Evolutionary conservation across 2,797 vertebrate species (phyloP).

Genomic region (Sitta carolinensis): DNA sequence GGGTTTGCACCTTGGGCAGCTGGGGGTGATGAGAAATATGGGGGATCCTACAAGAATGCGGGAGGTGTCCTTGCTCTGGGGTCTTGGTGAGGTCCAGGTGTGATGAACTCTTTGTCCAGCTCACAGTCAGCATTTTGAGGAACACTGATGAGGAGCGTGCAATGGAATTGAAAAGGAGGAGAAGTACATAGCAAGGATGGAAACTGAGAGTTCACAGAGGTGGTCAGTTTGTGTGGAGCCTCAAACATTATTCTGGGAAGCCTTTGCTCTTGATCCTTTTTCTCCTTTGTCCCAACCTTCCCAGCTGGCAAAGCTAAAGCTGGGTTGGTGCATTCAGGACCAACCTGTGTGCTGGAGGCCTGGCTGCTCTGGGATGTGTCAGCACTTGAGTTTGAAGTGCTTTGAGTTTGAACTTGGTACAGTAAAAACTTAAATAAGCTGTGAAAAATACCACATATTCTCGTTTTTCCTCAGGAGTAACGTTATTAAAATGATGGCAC

Average conservation of each 20-base stretch:
- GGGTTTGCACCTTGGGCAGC: not conserved
- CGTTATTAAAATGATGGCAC: not conserved
- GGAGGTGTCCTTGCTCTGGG: not conserved
- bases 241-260: not conserved
- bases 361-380: not conserved
- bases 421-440: not conserved
- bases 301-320: not conserved
- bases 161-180: not conserved
- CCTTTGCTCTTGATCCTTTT: not conserved
- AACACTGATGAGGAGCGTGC: not conserved
- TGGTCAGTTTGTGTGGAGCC: too few relatives aligned
- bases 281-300: not conserved
- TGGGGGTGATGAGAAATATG: not conserved
- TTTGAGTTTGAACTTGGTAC: not conserved
- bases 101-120: not conserved
- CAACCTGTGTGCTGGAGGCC: not conserved
- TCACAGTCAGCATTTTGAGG: not conserved
- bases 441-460: not conserved
- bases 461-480: not conserved
- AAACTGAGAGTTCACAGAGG: not conserved
- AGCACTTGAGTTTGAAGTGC: not conserved
- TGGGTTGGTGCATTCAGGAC: not conserved
- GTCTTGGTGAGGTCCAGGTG: not conserved
- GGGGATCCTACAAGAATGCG: not conserved
- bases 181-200: not conserved